Percentiles rank a stretch among this genome's conserved stretches.
Evolutionary conservation across 2,888 invertebrate species (phyloP).

Genomic region (Caenorhabditis drosophilae): DNA sequence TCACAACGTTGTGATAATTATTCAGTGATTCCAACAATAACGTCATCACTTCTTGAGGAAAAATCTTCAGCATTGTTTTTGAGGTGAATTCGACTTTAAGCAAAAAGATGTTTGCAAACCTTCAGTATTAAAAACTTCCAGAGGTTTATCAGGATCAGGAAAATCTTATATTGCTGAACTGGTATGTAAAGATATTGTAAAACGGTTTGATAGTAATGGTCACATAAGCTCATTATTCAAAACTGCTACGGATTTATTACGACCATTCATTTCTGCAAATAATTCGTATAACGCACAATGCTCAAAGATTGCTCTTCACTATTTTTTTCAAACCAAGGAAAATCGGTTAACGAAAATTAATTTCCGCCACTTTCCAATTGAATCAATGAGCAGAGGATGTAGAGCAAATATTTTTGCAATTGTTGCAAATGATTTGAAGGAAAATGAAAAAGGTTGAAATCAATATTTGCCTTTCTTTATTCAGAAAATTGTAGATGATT

Average conservation of each 20-base stretch:
- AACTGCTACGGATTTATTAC: conserved; percentile 30
- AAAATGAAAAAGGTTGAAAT: conserved; percentile 30
- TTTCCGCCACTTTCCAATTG: conserved; percentile 37
- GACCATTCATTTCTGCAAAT: conserved; percentile 41
- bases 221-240: conserved; percentile 29
- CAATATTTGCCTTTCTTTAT: no score
- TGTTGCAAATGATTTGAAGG: conserved; percentile 42
- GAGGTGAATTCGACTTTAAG: conserved; percentile 9
- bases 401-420: conserved; percentile 47
- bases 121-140: conserved; percentile 8
- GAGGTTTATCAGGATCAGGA: conserved; percentile 47
- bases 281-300: conserved; percentile 37
- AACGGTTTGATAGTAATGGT: conserved; percentile 28
- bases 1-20: conserved; percentile 27
- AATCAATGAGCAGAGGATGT: conserved; percentile 43
- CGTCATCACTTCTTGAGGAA: conserved; percentile 27
- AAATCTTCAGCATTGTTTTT: conserved; percentile 30
- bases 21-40: conserved; percentile 35
- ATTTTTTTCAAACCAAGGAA: conserved; percentile 38
- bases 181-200: conserved; percentile 32
- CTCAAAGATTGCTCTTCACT: conserved; percentile 36
- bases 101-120: not conserved
- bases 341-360: conserved; percentile 24
- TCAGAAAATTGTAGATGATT: no score
- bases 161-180: conserved; percentile 39